Conservation (phyloP, 2,113 vertebrate genomes). For the Nycticryphes semicollaris region DNA sequence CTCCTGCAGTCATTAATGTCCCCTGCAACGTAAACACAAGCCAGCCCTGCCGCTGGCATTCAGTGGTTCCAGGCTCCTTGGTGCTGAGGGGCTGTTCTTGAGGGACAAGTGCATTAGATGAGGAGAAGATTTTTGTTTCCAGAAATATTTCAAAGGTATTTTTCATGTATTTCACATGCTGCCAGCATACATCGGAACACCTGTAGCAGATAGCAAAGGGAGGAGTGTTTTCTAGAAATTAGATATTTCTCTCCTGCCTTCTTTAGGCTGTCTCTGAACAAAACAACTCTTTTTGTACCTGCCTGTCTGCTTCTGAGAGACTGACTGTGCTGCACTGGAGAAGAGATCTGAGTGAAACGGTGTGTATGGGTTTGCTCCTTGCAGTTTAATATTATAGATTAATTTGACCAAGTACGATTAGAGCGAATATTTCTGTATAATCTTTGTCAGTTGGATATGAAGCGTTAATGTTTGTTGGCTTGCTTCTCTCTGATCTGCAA, state of each 20-base stretch:
- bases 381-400: background rate
- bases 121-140: background rate
- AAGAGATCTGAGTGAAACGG: background rate
- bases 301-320: background rate
- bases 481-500: conserved; percentile 48
- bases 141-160: background rate
- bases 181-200: background rate
- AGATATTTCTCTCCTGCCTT: background rate
- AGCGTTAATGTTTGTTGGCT: conserved; percentile 46
- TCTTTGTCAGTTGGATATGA: conserved; percentile 43
- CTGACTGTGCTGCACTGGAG: background rate
- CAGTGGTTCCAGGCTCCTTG: background rate
- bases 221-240: background rate
- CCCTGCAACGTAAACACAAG: background rate
- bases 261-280: background rate
- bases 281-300: background rate
- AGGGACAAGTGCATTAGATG: background rate
- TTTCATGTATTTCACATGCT: background rate
- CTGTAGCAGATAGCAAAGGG: background rate
- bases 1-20: conserved; percentile 3
- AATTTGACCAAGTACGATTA: background rate
- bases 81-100: background rate
- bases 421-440: background rate
- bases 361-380: background rate
- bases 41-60: background rate